phyloP scores from a whole-genome alignment of 2,888 invertebrate species.

The Cyrtodaria siliqua region DNA sequence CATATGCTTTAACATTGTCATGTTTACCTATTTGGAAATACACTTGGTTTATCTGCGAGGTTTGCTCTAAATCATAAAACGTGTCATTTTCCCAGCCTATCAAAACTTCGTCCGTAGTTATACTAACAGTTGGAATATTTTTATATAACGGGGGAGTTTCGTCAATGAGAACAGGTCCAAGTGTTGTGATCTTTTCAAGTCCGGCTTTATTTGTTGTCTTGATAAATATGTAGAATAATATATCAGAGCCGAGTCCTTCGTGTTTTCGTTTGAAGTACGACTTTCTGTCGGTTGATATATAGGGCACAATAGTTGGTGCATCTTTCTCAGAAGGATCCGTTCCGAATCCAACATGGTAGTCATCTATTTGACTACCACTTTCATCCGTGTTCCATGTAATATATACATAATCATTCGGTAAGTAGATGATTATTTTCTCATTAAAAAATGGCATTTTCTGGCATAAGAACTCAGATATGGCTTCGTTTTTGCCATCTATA shows the following conservation, averaged over 20 bases:
- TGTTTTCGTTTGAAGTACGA: slow-evolving; percentile 43
- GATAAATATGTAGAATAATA: slow-evolving; percentile 59
- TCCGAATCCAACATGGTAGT: slow-evolving; percentile 62
- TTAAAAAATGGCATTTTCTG: slow-evolving; percentile 7
- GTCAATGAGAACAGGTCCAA: slow-evolving; percentile 68
- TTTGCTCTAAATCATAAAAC: slow-evolving; percentile 64
- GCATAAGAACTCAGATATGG: slow-evolving; percentile 38
- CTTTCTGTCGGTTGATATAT: slow-evolving; percentile 42
- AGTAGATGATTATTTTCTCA: slow-evolving; percentile 33
- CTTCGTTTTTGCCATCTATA: slow-evolving; percentile 9
- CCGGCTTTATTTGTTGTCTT: slow-evolving; percentile 65
- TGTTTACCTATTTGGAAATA: slow-evolving; percentile 60
- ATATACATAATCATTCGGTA: slow-evolving; percentile 59
- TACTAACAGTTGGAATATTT: slow-evolving; percentile 7
- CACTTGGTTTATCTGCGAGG: slow-evolving; percentile 37
- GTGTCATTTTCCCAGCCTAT: slow-evolving; percentile 58
- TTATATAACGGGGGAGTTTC: slow-evolving; percentile 54
- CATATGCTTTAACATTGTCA: not conserved
- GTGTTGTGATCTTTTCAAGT: slow-evolving; percentile 20
- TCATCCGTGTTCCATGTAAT: slow-evolving; percentile 60
- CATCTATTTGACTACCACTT: slow-evolving; percentile 62
- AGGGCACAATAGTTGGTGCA: slow-evolving; percentile 52
- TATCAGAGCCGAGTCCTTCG: slow-evolving; percentile 47
- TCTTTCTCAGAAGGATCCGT: not conserved
- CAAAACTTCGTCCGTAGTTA: slow-evolving; percentile 27